These are phyloP conservation scores for Ptilonorhynchus violaceus DNA, from an alignment of 2,113 vertebrate genomes.

Conservation along the genomic window DNA sequence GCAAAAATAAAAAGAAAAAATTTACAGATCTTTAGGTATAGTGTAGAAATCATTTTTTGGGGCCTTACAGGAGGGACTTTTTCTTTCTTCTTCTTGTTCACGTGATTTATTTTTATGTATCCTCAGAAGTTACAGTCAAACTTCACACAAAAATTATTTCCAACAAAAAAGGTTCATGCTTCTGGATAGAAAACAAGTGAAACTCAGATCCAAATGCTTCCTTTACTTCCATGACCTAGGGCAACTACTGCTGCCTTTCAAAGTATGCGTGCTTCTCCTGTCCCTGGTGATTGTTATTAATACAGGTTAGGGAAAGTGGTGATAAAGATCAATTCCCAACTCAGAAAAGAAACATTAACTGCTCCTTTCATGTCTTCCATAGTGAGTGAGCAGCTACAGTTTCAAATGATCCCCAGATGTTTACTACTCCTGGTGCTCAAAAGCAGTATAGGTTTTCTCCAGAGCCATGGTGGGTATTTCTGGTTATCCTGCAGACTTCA, in stretches of 20 bases:
- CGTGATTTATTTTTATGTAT: slow-evolving; percentile 6
- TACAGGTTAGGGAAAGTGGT: slow-evolving; percentile 29
- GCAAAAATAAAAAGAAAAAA: background rate
- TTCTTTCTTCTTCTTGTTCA: background rate
- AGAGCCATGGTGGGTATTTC: background rate
- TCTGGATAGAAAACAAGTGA: slow-evolving; percentile 10
- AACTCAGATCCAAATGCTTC: background rate
- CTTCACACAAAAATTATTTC: slow-evolving; percentile 3
- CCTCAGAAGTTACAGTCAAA: background rate
- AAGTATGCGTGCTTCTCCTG: background rate
- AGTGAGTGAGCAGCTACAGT: background rate
- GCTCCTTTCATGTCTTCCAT: slow-evolving; percentile 29
- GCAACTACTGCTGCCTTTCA: slow-evolving; percentile 15
- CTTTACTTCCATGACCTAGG: slow-evolving; percentile 9
- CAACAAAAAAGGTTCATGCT: background rate
- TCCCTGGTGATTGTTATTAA: slow-evolving; percentile 56
- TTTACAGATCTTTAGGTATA: background rate
- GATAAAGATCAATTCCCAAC: slow-evolving; percentile 44
- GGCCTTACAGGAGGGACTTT: background rate
- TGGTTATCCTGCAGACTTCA: slow-evolving; percentile 13
- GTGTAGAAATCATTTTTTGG: background rate
- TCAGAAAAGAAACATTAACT: slow-evolving; percentile 19
- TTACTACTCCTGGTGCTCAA: background rate
- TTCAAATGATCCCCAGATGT: slow-evolving; percentile 30
- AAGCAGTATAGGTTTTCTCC: background rate